Evolutionary conservation across 2,888 invertebrate genomes (phyloP), one percentile per base, ranked within the genome.

Genomic region (Hermodice carunculata): DNA sequence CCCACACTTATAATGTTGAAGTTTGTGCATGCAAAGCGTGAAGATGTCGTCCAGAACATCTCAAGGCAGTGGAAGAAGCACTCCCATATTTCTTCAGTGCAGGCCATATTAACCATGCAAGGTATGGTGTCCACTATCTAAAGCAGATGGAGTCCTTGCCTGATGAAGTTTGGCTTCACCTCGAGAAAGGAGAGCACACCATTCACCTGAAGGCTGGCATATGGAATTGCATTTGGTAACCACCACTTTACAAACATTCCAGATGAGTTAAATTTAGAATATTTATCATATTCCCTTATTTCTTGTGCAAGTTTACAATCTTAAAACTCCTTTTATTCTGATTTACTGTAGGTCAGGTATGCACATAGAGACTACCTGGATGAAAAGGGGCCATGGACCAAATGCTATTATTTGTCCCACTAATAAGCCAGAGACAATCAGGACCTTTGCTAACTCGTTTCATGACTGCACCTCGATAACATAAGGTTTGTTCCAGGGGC

Each of bases 351-450:
- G 51, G 51, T 69, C 69, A 34, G 76, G 74, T 56, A 70, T 75
- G 73, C 67, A 67, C 44, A 78, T 75, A 17, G 75, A 76, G 46
- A 69, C 74, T 0, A 77, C 74, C 1, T 75, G 67, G 56, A 76
- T 76, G 72, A 31, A 69, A 24, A 73, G 75, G 67, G 74, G 76
- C 3, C 73, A 73, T 64, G 71, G 73, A 0, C 56, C 63, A 3
- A 26, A 58, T 1, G 73, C 71, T 2, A 65, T 76, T 17, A 63
- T 78, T 22, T 73, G 78, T 11, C 64, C 74, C 17, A 76, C 71
- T 3, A 59, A 71, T 0, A 71, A 74, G 24, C 67, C 71, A 60
- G 49, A 57, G 1, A 52, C 74, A 2, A 37, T 75, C 37, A 69
- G 66, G 48, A 56, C 40, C 6, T 54, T 54, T 32, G 40, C 54